These are phyloP conservation scores for Onychomys leucogaster DNA, from an alignment of 2,797 vertebrate species.

Conservation along the genomic window DNA sequence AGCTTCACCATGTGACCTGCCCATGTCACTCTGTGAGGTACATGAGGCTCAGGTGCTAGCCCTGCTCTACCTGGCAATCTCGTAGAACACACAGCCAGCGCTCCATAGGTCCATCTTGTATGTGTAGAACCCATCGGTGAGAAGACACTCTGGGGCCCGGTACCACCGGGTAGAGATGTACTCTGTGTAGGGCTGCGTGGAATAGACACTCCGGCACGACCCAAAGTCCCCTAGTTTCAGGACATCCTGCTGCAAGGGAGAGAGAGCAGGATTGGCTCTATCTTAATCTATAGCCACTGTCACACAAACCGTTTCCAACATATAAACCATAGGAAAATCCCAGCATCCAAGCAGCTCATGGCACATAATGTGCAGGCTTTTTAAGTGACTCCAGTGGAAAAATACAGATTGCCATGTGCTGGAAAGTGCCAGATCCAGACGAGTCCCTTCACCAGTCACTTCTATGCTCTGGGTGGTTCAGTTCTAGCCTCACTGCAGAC, in stretches of 20 bases:
- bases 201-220: constrained; percentile 92
- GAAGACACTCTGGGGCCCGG: constrained; percentile 93
- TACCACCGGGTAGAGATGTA: constrained; percentile 95
- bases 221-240: constrained; percentile 94
- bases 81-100: constrained; percentile 94
- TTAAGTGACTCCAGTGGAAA: neutral
- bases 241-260: constrained; percentile 88
- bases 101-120: constrained; percentile 94
- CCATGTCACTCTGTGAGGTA: neutral
- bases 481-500: neutral
- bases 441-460: neutral
- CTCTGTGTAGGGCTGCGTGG: constrained; percentile 92
- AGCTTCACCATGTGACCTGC: neutral
- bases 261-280: neutral
- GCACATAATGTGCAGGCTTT: neutral
- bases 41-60: no score
- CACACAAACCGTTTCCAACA: constrained; percentile 21
- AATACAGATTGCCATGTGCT: neutral
- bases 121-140: constrained; percentile 92
- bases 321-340: neutral
- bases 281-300: neutral
- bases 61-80: constrained; percentile 91
- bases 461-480: neutral
- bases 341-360: neutral
- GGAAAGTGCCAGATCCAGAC: neutral